Evolutionary conservation across 2,888 invertebrate species (phyloP).

Genomic region (Pristionchus japonicus): DNA sequence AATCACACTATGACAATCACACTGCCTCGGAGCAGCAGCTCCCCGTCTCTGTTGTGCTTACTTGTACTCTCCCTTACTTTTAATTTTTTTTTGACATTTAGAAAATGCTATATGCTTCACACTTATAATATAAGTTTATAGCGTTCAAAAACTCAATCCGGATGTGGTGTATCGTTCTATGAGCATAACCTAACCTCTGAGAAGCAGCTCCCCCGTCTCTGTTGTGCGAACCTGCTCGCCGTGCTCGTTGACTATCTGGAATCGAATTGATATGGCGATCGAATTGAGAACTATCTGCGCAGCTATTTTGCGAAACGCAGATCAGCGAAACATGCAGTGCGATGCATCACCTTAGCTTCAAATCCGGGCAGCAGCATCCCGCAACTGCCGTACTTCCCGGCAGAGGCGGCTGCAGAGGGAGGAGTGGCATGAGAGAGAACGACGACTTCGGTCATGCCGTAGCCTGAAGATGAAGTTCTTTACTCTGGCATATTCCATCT

Average conservation of each 20-base stretch:
- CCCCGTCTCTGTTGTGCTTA: too few species aligned
- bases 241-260: conserved; percentile 51
- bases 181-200: conserved; percentile 87
- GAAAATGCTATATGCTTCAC: neutral
- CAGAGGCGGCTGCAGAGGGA: conserved; percentile 46
- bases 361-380: conserved; percentile 64
- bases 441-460: conserved; percentile 69
- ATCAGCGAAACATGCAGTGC: too few species aligned
- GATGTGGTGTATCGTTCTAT: conserved; percentile 79
- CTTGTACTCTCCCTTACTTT: too few species aligned
- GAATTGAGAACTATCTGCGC: too few species aligned
- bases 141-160: too few species aligned
- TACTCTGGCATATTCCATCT: too few species aligned
- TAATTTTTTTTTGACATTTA: neutral
- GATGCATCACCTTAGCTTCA: conserved; percentile 54
- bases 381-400: conserved; percentile 55
- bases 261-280: too few species aligned
- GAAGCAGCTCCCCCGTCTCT: conserved; percentile 87
- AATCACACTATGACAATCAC: too few species aligned
- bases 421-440: conserved; percentile 64
- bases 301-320: too few species aligned
- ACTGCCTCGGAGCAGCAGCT: too few species aligned
- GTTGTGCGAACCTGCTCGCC: conserved; percentile 80
- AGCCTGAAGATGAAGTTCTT: conserved; percentile 59
- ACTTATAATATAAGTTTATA: too few species aligned